Evolutionary conservation across 2,888 invertebrate genomes (phyloP), one percentile per base, ranked within the genome.

Genomic region (Drosophila lutescens): DNA sequence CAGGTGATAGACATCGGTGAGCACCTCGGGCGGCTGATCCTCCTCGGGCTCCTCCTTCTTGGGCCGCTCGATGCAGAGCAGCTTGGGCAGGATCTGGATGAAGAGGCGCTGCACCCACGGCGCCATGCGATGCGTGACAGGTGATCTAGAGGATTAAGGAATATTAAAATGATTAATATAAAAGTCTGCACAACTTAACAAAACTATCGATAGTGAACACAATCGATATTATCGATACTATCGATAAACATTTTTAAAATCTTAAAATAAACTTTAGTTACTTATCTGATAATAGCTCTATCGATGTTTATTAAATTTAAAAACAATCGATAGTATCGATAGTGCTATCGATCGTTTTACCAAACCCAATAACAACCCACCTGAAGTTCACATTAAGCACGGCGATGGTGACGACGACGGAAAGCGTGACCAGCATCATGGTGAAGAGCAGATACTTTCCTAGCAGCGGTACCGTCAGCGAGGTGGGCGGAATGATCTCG

Each of bases 401-500:
- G 89, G 96, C 96, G 92, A 98, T 98, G 89, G 98, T 98, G 90
- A 97, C 97, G 83, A 98, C 97, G 90, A 98, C 97, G 78, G 97
- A 98, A 80, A 98, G 93, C 78, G 98, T 98, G 90, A 98, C 98
- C 90, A 98, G 94, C 93, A 97, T 96, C 98, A 98, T 98, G 81
- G 98, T 98, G 93, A 98, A 98, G 85, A 98, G 94, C 86, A 98
- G 94, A 93, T 98, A 98, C 93, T 97, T 97, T 88, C 98, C 98
- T 90, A 97, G 93, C 79, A 98, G 93, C 77, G 98, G 98, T 86
- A 98, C 97, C 79, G 98, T 97, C 83, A 98, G 93, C 82, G 98
- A 98, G 78, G 98, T 98, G 59, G 98, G 97, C 85, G 98, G 98
- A 92, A 98, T 98, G 91, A 98, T 98, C 93, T 98, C 98, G 90